Evolutionary conservation across 2,797 vertebrate genomes (phyloP).

Genomic region (Botia kubotai): DNA sequence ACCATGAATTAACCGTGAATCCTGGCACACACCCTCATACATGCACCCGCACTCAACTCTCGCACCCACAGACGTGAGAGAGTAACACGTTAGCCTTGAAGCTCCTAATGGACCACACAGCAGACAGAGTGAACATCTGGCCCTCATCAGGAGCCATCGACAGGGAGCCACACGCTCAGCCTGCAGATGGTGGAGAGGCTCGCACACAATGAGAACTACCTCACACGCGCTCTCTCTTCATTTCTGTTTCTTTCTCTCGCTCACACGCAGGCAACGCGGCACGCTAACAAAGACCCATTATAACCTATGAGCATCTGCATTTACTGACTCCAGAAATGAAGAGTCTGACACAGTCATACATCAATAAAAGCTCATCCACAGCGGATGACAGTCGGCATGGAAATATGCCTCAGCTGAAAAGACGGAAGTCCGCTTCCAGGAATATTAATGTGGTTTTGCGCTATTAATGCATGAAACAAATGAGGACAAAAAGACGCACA

Average conservation of each 20-base stretch:
- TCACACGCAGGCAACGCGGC: conserved; percentile 13
- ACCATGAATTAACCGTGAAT: background rate
- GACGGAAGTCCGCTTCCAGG: background rate
- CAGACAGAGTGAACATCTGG: conserved; percentile 76
- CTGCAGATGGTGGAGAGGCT: conserved; percentile 77
- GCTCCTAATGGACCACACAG: conserved; percentile 69
- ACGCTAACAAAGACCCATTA: conserved; percentile 50
- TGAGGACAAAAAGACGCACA: conserved; percentile 24
- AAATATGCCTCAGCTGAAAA: conserved; percentile 16
- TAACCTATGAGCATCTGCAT: conserved; percentile 43
- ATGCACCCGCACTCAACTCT: conserved; percentile 30
- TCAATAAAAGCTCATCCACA: conserved; percentile 45
- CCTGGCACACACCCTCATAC: conserved; percentile 4
- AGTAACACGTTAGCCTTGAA: conserved; percentile 67
- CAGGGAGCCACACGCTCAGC: conserved; percentile 68
- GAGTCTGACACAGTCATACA: conserved; percentile 45
- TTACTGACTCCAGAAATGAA: conserved; percentile 49
- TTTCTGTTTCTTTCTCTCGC: conserved; percentile 20
- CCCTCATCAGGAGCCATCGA: conserved; percentile 74
- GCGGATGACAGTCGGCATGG: conserved; percentile 31
- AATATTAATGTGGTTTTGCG: conserved; percentile 38
- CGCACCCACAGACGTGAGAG: conserved; percentile 57
- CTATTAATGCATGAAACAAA: conserved; percentile 41
- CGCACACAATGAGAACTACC: conserved; percentile 74
- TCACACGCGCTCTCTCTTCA: conserved; percentile 37